phyloP scores from a whole-genome alignment of 2,797 vertebrate species.

The Acrossocheilus wenchowensis region DNA sequence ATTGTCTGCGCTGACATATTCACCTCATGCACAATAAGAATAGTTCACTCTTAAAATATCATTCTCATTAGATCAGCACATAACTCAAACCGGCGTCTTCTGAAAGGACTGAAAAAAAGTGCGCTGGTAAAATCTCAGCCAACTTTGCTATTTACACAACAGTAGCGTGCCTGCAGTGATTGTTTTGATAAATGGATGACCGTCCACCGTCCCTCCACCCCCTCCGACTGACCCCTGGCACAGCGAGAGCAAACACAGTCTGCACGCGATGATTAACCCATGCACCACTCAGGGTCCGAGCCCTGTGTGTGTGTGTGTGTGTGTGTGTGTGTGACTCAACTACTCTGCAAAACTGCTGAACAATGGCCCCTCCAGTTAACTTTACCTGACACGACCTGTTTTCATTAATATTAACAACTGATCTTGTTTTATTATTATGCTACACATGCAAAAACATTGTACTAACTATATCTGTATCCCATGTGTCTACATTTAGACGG shows the following conservation, averaged over 20 bases:
- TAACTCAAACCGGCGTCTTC: slow-evolving; percentile 21
- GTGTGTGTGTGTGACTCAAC: background rate
- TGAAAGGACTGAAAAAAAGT: background rate
- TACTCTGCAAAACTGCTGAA: slow-evolving; percentile 2
- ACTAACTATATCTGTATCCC: background rate
- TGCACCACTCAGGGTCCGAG: slow-evolving; percentile 62
- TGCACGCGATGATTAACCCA: slow-evolving; percentile 86
- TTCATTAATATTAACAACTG: background rate
- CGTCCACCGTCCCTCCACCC: slow-evolving; percentile 73
- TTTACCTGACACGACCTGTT: background rate
- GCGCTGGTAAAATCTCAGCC: background rate
- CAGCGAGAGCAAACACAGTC: slow-evolving; percentile 83
- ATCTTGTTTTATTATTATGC: background rate
- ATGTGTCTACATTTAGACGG: background rate
- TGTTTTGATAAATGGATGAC: slow-evolving; percentile 78
- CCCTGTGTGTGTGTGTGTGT: background rate
- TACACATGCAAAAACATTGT: background rate
- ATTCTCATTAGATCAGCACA: slow-evolving; percentile 15
- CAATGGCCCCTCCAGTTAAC: background rate
- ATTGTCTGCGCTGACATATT: background rate
- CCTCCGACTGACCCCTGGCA: slow-evolving; percentile 82
- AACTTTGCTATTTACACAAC: slow-evolving; percentile 60
- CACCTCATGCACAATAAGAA: slow-evolving; percentile 6
- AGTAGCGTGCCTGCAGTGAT: slow-evolving; percentile 73
- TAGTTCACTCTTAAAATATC: slow-evolving; percentile 1